These are phyloP conservation scores for Colossoma macropomum DNA, from an alignment of 2,113 vertebrate species.

Conservation along the genomic window DNA sequence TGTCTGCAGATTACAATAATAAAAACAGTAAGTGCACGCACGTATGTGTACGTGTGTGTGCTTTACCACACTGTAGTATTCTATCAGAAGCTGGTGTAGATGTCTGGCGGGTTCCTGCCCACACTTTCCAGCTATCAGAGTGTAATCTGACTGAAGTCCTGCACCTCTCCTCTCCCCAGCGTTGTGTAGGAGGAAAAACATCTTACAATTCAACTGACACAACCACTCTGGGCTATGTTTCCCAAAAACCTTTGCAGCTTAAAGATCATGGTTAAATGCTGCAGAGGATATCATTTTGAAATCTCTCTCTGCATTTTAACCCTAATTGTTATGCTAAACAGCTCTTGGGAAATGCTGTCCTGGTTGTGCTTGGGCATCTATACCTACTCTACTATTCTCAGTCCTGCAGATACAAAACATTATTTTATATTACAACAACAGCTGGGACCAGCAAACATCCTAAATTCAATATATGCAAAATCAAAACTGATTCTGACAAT, in stretches of 20 bases:
- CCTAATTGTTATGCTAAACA: background rate
- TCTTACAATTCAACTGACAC: slow-evolving; percentile 27
- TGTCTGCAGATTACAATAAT: background rate
- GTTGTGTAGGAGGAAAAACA: slow-evolving; percentile 13
- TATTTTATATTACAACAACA: background rate
- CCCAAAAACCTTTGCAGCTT: slow-evolving; percentile 20
- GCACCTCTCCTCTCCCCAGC: slow-evolving; percentile 4
- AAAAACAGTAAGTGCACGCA: slow-evolving; percentile 6
- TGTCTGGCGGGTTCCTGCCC: slow-evolving; percentile 43
- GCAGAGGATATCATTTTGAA: background rate
- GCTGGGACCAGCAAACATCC: too few relatives aligned
- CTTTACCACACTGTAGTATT: slow-evolving; percentile 24
- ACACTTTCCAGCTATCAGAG: slow-evolving; percentile 55
- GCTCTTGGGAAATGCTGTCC: background rate
- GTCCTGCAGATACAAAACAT: background rate
- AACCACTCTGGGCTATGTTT: background rate
- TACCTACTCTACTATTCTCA: background rate
- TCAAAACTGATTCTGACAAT: too few relatives aligned
- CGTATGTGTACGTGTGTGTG: background rate
- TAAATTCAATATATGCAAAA: background rate
- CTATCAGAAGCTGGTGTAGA: background rate
- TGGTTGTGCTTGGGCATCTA: background rate
- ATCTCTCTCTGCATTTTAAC: background rate
- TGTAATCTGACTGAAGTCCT: slow-evolving; percentile 33
- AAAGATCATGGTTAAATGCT: slow-evolving; percentile 3